phyloP scores from a whole-genome alignment of 2,113 vertebrate species.

The Aegithalos caudatus region DNA sequence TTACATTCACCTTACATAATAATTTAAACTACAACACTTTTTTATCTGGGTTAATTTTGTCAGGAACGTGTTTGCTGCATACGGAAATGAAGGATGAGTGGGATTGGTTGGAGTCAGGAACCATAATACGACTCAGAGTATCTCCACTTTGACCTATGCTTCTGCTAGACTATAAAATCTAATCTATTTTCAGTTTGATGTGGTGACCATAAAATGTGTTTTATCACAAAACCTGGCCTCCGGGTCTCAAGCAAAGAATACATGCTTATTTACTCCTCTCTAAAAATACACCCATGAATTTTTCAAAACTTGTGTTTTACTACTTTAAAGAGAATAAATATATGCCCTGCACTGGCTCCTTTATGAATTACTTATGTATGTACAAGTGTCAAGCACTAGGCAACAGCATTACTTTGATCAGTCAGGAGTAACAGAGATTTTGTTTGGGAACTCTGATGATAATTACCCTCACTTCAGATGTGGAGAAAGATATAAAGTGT shows the following conservation, averaged over 20 bases:
- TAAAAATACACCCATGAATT: constrained; percentile 9
- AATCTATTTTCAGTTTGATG: background rate
- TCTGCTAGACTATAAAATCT: background rate
- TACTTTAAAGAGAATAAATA: constrained; percentile 16
- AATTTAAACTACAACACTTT: background rate
- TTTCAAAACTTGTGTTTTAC: background rate
- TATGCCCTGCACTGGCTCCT: background rate
- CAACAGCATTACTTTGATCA: constrained; percentile 6
- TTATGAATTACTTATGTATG: background rate
- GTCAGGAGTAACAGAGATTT: background rate
- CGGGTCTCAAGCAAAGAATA: background rate
- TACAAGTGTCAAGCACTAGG: background rate
- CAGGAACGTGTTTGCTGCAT: background rate
- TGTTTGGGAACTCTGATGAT: background rate
- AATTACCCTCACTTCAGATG: background rate
- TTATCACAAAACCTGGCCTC: background rate
- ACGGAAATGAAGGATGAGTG: background rate
- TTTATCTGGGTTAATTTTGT: background rate
- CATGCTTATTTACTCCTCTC: background rate
- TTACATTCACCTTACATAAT: background rate
- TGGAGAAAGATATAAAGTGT: background rate
- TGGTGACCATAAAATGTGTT: background rate
- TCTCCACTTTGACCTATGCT: background rate
- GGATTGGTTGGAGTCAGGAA: background rate
- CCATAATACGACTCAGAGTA: background rate